Percentiles rank a stretch among this genome's conserved stretches.
Conservation (phyloP, 2,113 vertebrate species). For the Artemisiospiza belli region DNA sequence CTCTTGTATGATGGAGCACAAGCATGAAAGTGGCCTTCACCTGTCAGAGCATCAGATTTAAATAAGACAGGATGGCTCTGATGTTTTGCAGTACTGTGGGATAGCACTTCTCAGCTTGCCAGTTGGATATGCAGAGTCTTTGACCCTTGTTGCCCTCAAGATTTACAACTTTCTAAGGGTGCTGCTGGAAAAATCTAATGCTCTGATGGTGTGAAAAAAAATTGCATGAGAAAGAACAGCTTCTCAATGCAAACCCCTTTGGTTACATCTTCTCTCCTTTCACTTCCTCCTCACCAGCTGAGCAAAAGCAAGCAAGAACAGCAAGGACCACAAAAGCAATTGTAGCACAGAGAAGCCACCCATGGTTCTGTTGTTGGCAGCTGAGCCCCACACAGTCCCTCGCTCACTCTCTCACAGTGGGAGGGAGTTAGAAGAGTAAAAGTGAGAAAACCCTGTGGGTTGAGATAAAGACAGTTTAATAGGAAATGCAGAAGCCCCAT, state of each 20-base stretch:
- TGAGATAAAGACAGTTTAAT: neutral
- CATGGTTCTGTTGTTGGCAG: neutral
- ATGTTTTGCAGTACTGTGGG: neutral
- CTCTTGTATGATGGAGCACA: neutral
- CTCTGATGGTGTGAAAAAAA: neutral
- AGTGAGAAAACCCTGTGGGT: neutral
- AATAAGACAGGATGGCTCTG: neutral
- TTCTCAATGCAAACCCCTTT: neutral
- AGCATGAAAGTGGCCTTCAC: neutral
- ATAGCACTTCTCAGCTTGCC: neutral
- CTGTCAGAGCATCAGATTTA: neutral
- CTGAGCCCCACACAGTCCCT: neutral
- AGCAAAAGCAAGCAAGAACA: neutral
- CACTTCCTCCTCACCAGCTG: neutral
- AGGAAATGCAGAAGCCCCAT: neutral
- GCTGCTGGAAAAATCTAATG: neutral
- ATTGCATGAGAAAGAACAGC: neutral
- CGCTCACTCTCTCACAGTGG: neutral
- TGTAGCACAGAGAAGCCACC: neutral
- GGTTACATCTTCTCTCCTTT: neutral
- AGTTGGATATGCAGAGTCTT: neutral
- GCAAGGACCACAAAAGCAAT: neutral
- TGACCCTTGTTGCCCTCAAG: neutral
- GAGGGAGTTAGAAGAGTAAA: neutral
- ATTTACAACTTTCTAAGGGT: neutral